phyloP scores from a whole-genome alignment of 2,113 vertebrate species.

The Sphaerodactylus townsendi region DNA sequence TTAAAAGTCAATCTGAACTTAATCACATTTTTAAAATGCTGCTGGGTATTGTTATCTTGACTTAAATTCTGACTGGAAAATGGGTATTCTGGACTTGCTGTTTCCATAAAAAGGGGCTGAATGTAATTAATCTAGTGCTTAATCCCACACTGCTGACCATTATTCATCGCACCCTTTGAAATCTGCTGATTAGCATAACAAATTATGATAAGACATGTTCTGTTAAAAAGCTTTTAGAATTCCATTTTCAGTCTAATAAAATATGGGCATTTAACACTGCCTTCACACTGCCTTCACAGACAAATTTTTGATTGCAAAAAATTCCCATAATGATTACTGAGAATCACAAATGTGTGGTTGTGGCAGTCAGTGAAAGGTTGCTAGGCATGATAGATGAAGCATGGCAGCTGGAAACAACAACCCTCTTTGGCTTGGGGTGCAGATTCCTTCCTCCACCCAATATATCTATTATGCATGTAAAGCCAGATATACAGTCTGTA shows the following conservation, averaged over 20 bases:
- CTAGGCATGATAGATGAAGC: not conserved
- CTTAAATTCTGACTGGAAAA: constrained; percentile 20
- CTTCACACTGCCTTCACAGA: constrained; percentile 6
- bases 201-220: not conserved
- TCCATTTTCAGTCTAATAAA: constrained; percentile 15
- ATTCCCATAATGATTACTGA: not conserved
- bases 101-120: not conserved
- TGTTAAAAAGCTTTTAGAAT: not conserved
- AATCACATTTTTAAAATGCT: not conserved
- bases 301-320: constrained; percentile 6
- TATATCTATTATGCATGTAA: not conserved
- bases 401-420: not conserved
- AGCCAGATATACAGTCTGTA: not conserved
- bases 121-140: constrained; percentile 14
- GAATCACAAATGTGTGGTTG: not conserved
- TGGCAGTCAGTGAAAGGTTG: not conserved
- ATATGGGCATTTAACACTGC: not conserved
- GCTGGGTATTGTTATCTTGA: not conserved
- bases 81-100: not conserved
- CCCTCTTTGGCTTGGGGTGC: not conserved
- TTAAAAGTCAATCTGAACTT: not conserved
- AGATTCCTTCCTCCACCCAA: not conserved
- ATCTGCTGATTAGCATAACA: not conserved
- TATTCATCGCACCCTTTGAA: constrained; percentile 7
- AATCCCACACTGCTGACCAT: not conserved